These are phyloP conservation scores for Poicephalus gulielmi DNA, from an alignment of 2,113 vertebrate species.

Conservation along the genomic window DNA sequence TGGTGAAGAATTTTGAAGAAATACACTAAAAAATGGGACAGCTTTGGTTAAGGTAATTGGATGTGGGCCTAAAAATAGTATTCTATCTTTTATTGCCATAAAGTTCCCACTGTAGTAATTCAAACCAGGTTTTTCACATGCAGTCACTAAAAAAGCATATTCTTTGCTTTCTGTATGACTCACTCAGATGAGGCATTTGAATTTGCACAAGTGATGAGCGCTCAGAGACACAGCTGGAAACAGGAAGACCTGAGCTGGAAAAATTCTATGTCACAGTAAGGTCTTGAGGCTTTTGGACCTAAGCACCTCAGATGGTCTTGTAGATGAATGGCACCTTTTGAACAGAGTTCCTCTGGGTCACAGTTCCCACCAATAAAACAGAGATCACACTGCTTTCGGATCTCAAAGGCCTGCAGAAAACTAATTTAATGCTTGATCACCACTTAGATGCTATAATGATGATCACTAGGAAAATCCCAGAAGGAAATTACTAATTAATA, in stretches of 20 bases:
- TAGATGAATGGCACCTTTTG: neutral
- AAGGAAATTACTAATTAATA: conserved; percentile 5
- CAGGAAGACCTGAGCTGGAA: neutral
- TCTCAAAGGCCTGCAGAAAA: neutral
- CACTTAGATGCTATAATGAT: neutral
- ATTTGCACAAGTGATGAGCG: neutral
- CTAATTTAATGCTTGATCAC: neutral
- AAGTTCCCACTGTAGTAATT: neutral
- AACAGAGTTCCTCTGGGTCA: neutral
- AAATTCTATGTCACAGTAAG: neutral
- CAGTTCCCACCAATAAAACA: neutral
- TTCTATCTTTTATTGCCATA: neutral
- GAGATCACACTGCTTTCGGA: neutral
- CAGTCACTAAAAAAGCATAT: neutral
- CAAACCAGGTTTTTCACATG: neutral
- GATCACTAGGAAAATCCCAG: neutral
- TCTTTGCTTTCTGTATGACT: neutral
- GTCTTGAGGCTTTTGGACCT: neutral
- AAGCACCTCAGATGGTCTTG: neutral
- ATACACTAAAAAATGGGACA: neutral
- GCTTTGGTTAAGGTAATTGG: neutral
- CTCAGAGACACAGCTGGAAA: neutral
- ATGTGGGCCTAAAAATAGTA: neutral
- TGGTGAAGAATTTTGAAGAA: neutral
- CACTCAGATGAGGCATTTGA: neutral